These are phyloP conservation scores for Harpalus rubripes DNA, from an alignment of 2,888 invertebrate genomes.

Conservation along the genomic window DNA sequence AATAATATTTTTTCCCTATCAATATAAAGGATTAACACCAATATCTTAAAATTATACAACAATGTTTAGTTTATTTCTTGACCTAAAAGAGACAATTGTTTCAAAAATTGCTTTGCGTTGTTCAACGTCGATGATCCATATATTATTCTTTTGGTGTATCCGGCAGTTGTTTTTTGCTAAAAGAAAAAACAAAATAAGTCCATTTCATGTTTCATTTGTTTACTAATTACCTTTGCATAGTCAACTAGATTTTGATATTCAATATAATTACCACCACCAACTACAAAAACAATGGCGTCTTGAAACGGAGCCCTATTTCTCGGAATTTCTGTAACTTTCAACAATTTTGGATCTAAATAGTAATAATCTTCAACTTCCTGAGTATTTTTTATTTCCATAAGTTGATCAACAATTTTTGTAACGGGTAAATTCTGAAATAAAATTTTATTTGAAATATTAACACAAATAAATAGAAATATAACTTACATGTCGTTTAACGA, in stretches of 20 bases:
- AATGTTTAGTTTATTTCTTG: conserved; percentile 80
- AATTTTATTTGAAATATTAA: conserved; percentile 34
- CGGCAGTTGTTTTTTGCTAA: conserved; percentile 86
- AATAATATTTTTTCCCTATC: conserved; percentile 47
- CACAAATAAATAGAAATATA: conserved; percentile 24
- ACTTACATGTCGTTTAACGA: conserved; percentile 97
- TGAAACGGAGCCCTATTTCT: conserved; percentile 87
- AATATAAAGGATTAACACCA: conserved; percentile 55
- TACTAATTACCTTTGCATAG: conserved; percentile 87
- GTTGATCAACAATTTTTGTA: conserved; percentile 93
- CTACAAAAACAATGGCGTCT: conserved; percentile 94
- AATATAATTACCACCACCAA: conserved; percentile 98
- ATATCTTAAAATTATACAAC: conserved; percentile 41
- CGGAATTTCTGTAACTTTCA: conserved; percentile 85
- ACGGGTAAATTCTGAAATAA: conserved; percentile 91
- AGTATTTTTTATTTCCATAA: conserved; percentile 89
- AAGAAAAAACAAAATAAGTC: conserved; percentile 64
- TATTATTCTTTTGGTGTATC: conserved; percentile 88
- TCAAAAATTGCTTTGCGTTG: conserved; percentile 96
- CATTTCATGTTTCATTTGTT: conserved; percentile 47
- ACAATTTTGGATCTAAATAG: conserved; percentile 97
- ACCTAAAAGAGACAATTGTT: conserved; percentile 90
- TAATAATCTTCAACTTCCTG: conserved; percentile 92
- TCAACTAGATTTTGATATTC: conserved; percentile 99
- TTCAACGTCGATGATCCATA: conserved; percentile 97